A percentile compares a stretch with the other conserved stretches of the same genome.
Conservation (phyloP, 2,797 vertebrate species). For the Psittacula derbiana region DNA sequence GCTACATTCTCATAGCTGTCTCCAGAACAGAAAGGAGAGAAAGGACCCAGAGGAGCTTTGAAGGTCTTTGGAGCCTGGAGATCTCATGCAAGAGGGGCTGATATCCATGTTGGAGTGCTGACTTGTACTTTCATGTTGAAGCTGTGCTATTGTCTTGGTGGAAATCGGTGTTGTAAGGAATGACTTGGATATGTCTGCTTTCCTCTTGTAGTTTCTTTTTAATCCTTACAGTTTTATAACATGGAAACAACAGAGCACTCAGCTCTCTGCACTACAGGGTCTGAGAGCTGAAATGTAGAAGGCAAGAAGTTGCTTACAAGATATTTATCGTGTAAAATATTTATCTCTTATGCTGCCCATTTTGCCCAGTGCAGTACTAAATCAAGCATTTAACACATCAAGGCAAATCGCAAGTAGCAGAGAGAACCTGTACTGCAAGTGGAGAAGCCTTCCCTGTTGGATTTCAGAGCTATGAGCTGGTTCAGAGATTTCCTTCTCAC, state of each 20-base stretch:
- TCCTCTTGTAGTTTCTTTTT: not conserved
- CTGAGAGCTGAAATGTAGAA: not conserved
- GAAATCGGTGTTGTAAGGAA: not conserved
- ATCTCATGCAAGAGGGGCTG: not conserved
- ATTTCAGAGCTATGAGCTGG: not conserved
- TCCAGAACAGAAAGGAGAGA: not conserved
- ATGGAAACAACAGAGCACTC: not conserved
- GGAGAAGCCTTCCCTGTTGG: not conserved
- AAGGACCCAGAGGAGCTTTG: not conserved
- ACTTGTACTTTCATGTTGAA: not conserved
- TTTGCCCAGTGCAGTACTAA: not conserved
- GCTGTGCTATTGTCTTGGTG: not conserved
- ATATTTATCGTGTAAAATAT: not conserved
- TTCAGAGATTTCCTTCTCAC: not conserved
- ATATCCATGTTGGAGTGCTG: fast-evolving
- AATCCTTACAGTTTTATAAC: not conserved
- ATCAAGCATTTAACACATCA: not conserved
- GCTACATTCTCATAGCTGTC: not conserved
- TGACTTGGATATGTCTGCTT: not conserved
- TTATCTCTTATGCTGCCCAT: not conserved
- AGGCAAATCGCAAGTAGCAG: not conserved
- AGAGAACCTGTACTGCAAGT: not conserved
- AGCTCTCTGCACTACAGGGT: not conserved
- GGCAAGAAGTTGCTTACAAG: not conserved
- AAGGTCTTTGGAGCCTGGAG: not conserved